Base-by-base conservation (phyloP, 2,797 vertebrate genomes). In the Enteromius anoplus region DNA sequence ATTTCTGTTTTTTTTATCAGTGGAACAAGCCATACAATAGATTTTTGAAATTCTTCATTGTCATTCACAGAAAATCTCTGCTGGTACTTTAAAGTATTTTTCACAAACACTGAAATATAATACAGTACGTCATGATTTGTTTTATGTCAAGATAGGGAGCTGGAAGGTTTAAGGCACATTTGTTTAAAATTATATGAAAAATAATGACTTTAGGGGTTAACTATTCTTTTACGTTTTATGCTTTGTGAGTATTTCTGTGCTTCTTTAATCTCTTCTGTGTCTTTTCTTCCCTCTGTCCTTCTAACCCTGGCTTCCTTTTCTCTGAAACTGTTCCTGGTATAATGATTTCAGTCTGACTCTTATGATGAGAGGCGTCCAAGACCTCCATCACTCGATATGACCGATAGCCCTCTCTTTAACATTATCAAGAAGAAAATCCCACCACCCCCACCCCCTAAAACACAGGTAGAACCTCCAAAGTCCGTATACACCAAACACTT, bases 381-480 rank as follows among this genome's bases (percentile, higher is more conserved):
- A n/a, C 91, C 91, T 45, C 89, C 90, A 70, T 89, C 90, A 85
- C 89, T 93, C 88, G 92, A 93, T 78, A 87, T 89, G 94, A 91
- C 91, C 87, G 91, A 92, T 88, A 90, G 91, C 91, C 91, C 90
- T 90, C 88, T 81, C 87, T 94, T 93, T 85, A 85, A 93, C 93
- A 95, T 94, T 85, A 87, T 89, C 82, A 87, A 92, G 91, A 95
- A 95, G 86, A 92, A 86, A 45, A 84, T 84, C 69, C 92, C 91
- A 85, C 94, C 92, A 15, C 92, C 93, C 88, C 92, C 94, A 90
- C 91, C 94, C 85, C 92, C 93, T 81, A 94, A 95, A 93, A 93
- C 89, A 88, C 96, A 98, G 97, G 97, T 99, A 96, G 89, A 94
- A 87, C 21, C 45, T n/a, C 2, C 37, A 75, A 55, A 66, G 32